phyloP scores from a whole-genome alignment of 2,113 vertebrate species.

The Trogon surrucura region DNA sequence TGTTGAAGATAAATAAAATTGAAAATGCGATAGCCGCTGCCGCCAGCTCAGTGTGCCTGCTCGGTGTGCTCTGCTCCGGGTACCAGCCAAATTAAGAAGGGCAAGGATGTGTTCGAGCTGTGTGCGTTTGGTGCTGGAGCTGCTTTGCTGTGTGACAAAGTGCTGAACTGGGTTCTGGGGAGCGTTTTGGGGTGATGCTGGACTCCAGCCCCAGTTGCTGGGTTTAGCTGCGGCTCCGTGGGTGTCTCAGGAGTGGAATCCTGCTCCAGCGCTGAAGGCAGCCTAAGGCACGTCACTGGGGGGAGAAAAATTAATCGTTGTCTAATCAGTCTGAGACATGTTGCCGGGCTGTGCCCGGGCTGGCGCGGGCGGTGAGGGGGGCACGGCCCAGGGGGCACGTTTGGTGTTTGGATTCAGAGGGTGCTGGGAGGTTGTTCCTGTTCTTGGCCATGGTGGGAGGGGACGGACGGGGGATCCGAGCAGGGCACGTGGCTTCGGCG shows the following conservation, averaged over 20 bases:
- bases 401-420: not conserved
- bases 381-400: not conserved
- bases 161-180: not conserved
- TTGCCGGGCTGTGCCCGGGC: not conserved
- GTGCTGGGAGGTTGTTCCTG: not conserved
- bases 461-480: fast-evolving
- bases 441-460: not conserved
- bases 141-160: not conserved
- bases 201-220: not conserved
- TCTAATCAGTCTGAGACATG: not conserved
- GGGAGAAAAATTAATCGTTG: not conserved
- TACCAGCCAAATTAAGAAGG: not conserved
- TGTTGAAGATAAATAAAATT: not conserved
- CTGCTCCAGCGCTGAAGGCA: fast-evolving
- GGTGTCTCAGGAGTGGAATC: not conserved
- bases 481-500: not conserved
- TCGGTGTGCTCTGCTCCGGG: not conserved
- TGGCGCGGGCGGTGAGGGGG: not conserved
- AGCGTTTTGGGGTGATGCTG: not conserved
- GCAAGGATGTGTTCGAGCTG: not conserved
- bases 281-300: not conserved
- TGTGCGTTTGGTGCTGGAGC: not conserved
- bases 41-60: not conserved
- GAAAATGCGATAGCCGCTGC: not conserved
- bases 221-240: not conserved